A percentile compares a stretch with the other conserved stretches of the same genome.
phyloP scores from a whole-genome alignment of 2,113 vertebrate species.

The Oceanodroma tethys region DNA sequence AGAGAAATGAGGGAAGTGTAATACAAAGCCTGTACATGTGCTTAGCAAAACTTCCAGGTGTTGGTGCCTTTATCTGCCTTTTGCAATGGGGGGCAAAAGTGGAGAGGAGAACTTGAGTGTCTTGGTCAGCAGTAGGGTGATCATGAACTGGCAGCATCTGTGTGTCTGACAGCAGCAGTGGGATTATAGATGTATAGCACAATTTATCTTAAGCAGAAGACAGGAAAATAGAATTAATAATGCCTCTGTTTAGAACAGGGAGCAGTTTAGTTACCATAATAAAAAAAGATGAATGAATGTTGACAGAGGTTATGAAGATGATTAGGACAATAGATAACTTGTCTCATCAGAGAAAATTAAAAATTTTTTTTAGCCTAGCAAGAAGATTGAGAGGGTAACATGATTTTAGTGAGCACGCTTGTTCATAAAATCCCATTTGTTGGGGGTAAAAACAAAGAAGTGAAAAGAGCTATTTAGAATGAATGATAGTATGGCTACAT shows the following conservation, averaged over 20 bases:
- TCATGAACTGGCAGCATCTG: neutral
- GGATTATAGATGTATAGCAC: neutral
- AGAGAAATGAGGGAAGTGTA: neutral
- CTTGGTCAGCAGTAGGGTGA: neutral
- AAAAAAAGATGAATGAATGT: slow-evolving; percentile 53
- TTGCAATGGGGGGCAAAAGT: neutral
- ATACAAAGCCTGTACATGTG: fast-evolving
- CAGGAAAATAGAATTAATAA: slow-evolving; percentile 44
- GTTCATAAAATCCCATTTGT: slow-evolving; percentile 40
- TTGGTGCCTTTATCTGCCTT: neutral
- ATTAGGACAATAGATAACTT: slow-evolving; percentile 64
- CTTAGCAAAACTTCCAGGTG: neutral
- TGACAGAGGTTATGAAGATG: slow-evolving; percentile 57
- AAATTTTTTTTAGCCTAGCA: neutral
- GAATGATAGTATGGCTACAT: neutral
- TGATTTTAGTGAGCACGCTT: neutral
- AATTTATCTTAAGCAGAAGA: neutral
- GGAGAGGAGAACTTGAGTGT: neutral
- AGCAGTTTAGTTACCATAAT: slow-evolving; percentile 45
- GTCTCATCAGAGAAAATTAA: slow-evolving; percentile 58
- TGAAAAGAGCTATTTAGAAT: slow-evolving; percentile 36
- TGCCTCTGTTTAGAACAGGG: neutral
- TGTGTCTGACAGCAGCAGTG: neutral
- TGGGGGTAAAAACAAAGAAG: slow-evolving; percentile 55
- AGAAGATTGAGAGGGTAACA: slow-evolving; percentile 37